Evolutionary conservation across 2,888 invertebrate species (phyloP).

Genomic region (Papilio elwesi): DNA sequence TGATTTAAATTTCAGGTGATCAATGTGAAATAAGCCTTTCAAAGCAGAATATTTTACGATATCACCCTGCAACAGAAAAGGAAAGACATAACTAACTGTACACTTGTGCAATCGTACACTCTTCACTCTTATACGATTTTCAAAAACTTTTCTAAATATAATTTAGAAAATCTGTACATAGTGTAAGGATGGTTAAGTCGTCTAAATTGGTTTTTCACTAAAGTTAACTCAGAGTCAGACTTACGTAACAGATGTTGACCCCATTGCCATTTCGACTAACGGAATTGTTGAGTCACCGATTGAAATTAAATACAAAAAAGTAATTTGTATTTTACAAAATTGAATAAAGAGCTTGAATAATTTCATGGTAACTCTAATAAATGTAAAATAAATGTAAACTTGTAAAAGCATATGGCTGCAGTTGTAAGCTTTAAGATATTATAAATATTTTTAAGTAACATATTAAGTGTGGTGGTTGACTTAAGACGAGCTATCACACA

Average conservation of each 20-base stretch:
- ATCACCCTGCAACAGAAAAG: too few relatives aligned
- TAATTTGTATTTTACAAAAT: not conserved
- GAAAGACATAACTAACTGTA: too few relatives aligned
- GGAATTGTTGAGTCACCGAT: not conserved
- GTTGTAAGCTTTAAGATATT: too few relatives aligned
- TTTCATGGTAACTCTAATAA: not conserved
- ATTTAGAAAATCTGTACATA: not conserved
- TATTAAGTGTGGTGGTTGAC: too few relatives aligned
- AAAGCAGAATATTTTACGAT: too few relatives aligned
- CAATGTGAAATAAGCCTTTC: too few relatives aligned
- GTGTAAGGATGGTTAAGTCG: conserved; percentile 4
- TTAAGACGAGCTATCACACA: too few relatives aligned
- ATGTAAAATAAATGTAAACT: not conserved
- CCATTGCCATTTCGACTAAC: conserved; percentile 10
- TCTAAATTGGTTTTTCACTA: conserved; percentile 7
- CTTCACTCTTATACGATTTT: too few relatives aligned
- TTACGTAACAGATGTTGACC: conserved; percentile 15
- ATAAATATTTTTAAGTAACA: too few relatives aligned
- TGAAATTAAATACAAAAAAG: not conserved
- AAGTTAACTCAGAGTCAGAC: conserved; percentile 1
- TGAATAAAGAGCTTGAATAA: not conserved
- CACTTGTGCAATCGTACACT: too few relatives aligned
- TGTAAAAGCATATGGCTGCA: not conserved
- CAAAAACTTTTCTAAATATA: not conserved
- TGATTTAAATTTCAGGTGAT: too few relatives aligned